Base-by-base conservation (phyloP, 2,888 invertebrate genomes). In the Aelia acuminata region DNA sequence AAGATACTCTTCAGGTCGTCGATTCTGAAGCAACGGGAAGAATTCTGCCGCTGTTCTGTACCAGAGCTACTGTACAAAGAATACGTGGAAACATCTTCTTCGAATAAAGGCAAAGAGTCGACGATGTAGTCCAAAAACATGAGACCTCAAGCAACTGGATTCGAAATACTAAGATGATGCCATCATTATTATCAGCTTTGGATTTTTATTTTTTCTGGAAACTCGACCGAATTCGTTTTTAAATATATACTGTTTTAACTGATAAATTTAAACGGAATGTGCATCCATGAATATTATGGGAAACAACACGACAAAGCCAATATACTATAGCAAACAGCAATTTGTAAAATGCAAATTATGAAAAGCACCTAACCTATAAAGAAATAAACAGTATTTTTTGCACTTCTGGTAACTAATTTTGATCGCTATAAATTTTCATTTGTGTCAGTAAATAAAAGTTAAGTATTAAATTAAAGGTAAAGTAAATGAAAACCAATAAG, bases 41-140 rank as follows among this genome's bases (percentile, higher is more conserved):
- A 4, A 39, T 20, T 10, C 0, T 1, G 43, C 11, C n/a, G 7
- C 43, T 75, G 39, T 75, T 75, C 75, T 1, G 18, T 43, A 3
- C n/a, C 80, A 3, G 20, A 0, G 13, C 3, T 43, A 39, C 43
- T 80, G 80, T 80, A 80, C 11, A 80, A 4, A 3, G 80, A 80
- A n/a, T 80, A 80, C 10, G 80, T 43, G 13, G 80, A 80, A 43
- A 80, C 13, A 15, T 80, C 80, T n/a, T 80, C 80, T 43, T 80
- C 43, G 43, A 80, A 80, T 22, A 80, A 47, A 7, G 80, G 80
- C n/a, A 43, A 43, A 15, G 80, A 80, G 1, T 43, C 7, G 43
- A 80, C 43, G 43, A 80, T 10, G 4, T 43, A 80, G n/a, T 80
- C n/a, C 80, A 80, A 80, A 47, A 80, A 43, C 80, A 80, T 80